Evolutionary conservation across 2,113 vertebrate genomes (phyloP).

Genomic region (Gobius niger): DNA sequence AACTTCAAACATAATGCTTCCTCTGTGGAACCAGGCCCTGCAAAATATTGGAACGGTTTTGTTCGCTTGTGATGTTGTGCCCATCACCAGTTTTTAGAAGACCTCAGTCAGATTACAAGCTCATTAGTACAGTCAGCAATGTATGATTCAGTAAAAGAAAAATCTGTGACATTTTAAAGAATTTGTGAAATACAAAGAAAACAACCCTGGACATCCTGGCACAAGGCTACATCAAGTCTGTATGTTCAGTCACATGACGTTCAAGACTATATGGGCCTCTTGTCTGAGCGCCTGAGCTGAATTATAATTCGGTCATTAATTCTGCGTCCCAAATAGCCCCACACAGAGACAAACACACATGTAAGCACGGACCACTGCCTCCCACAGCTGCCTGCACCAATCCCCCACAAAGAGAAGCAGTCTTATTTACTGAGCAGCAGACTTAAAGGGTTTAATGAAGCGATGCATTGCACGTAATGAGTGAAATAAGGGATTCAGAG

Average conservation of each 20-base stretch:
- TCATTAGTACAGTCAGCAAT: too few species aligned
- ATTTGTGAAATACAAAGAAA: too few species aligned
- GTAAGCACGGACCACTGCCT: slow-evolving; percentile 36
- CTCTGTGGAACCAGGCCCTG: too few species aligned
- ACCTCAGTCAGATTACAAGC: too few species aligned
- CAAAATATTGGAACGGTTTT: too few species aligned
- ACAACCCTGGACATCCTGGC: too few species aligned
- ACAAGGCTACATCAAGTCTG: too few species aligned
- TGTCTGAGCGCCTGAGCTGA: slow-evolving; percentile 59
- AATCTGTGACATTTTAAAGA: too few species aligned
- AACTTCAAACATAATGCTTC: too few species aligned
- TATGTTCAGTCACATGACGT: neutral
- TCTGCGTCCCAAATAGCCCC: slow-evolving; percentile 44
- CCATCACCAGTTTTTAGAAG: too few species aligned
- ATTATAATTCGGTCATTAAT: slow-evolving; percentile 71
- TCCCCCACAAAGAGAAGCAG: slow-evolving; percentile 12
- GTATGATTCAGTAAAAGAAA: too few species aligned
- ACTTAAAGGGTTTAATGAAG: slow-evolving; percentile 29
- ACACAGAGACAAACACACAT: slow-evolving; percentile 20
- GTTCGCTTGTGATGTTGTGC: too few species aligned
- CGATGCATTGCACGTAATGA: neutral
- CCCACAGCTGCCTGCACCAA: slow-evolving; percentile 46
- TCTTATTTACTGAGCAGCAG: slow-evolving; percentile 12
- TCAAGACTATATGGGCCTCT: slow-evolving; percentile 25
- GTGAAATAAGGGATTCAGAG: neutral